These are phyloP conservation scores for Proisotoma minuta DNA, from an alignment of 2,888 invertebrate species.

Conservation along the genomic window DNA sequence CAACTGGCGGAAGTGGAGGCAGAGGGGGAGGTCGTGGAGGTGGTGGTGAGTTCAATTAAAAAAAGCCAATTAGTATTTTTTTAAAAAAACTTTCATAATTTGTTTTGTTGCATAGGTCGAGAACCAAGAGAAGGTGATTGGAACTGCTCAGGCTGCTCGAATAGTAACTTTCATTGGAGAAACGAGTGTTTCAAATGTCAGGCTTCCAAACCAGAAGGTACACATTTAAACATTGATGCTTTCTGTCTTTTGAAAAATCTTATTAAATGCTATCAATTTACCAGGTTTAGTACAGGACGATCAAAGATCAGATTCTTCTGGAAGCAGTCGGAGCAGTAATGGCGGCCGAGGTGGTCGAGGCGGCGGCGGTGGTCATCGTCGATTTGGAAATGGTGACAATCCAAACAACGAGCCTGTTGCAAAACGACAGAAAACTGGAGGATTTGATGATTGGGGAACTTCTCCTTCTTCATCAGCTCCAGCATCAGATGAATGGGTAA, in stretches of 20 bases:
- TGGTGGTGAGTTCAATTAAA: neutral
- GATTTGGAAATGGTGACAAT: neutral
- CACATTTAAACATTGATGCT: neutral
- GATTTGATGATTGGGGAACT: conserved; percentile 1
- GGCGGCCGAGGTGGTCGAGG: conserved; percentile 6
- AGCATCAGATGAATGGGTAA: neutral
- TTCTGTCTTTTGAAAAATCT: no score
- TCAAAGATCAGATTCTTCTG: no score
- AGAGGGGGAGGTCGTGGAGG: conserved; percentile 6
- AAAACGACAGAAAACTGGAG: neutral
- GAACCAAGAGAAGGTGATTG: conserved; percentile 15
- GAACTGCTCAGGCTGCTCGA: conserved; percentile 7
- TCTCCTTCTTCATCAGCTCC: neutral
- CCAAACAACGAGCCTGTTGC: conserved; percentile 5
- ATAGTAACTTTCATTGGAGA: conserved; percentile 9
- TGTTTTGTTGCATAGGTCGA: neutral
- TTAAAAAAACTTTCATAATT: neutral
- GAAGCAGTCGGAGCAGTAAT: neutral
- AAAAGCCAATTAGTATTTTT: neutral
- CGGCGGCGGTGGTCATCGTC: neutral
- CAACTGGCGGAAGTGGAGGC: conserved; percentile 7
- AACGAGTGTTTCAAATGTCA: conserved; percentile 16
- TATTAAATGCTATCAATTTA: no score
- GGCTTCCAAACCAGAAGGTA: conserved; percentile 10
- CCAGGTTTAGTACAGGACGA: no score